Evolutionary conservation across 2,113 vertebrate genomes (phyloP), one percentile per base, ranked within the genome.

Genomic region (Oryzias melastigma): DNA sequence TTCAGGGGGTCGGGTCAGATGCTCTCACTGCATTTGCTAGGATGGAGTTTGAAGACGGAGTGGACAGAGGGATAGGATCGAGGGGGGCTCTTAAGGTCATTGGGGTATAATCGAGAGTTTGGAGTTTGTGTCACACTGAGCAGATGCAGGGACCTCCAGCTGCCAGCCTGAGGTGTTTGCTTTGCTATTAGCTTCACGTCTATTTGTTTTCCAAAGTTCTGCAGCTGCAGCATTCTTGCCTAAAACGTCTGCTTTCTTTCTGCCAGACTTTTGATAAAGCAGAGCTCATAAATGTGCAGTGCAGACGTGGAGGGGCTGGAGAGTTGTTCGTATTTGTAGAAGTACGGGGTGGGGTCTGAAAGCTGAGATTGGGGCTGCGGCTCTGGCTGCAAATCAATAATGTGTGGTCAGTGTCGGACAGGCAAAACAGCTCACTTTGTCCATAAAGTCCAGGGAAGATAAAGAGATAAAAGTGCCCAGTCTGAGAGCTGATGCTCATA

Each of bases 121-220:
- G 61, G 81, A 68, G 65, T 58, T 65, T 74, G 65, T 87, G 86
- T 90, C 87, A 78, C 35, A 49, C 75, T 88, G 88, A 92, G 81
- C 52, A 60, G 83, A 87, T 77, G 84, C 89, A 91, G 89, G 86
- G 61, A 68, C 68, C 56, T 67, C 82, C 73, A 68, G 70, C 85
- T 87, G 87, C 83, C 80, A 89, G 57, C 43, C 52, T 57, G 59
- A 83, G 78, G 84, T 89, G 89, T 91, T 89, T 89, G 81, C 68
- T 46, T 86, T 85, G 76, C 81, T 82, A 89, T 91, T 90, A 90
- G 62, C 76, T 79, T 78, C 46, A 22, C 40, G 52, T 40, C 40
- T 76, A 84, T 91, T 91, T 91, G 87, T 89, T 88, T 90, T 89
- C 68, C 79, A 77, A 86, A 62, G 68, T 53, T 40, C 70, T 57